These are phyloP conservation scores for Tetropium fuscum DNA, from an alignment of 2,888 invertebrate species.

Conservation along the genomic window DNA sequence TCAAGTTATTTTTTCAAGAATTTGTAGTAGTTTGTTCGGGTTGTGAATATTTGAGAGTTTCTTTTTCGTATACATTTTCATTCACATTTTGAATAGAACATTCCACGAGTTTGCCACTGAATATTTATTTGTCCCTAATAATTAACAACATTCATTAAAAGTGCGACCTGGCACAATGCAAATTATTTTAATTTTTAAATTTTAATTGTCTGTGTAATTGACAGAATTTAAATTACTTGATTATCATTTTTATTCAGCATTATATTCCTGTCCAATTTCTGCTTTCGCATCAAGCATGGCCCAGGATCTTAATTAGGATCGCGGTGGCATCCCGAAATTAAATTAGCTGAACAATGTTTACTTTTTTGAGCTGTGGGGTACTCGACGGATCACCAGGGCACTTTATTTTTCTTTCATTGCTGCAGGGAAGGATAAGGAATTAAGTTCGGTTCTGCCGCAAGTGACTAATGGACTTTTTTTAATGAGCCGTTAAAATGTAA, in stretches of 20 bases:
- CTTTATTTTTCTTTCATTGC: slow-evolving; percentile 8
- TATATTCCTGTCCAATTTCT: background rate
- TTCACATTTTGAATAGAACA: too few relatives aligned
- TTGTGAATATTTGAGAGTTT: too few relatives aligned
- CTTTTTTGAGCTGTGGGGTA: background rate
- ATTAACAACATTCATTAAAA: slow-evolving; percentile 16
- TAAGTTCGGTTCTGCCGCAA: background rate
- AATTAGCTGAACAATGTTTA: background rate
- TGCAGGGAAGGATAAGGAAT: background rate
- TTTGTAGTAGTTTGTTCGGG: too few relatives aligned
- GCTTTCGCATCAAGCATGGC: background rate
- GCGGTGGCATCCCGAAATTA: slow-evolving; percentile 8
- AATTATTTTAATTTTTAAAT: slow-evolving; percentile 19
- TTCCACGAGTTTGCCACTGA: background rate
- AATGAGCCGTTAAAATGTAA: too few relatives aligned
- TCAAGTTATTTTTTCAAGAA: too few relatives aligned
- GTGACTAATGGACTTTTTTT: too few relatives aligned
- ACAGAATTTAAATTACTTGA: slow-evolving; percentile 39
- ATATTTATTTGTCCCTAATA: background rate
- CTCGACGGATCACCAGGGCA: background rate
- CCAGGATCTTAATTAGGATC: slow-evolving; percentile 4
- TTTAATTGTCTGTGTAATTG: slow-evolving; percentile 27
- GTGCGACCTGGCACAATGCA: slow-evolving; percentile 10
- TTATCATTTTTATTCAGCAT: slow-evolving; percentile 33
- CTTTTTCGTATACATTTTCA: too few relatives aligned